Evolutionary conservation across 2,888 invertebrate genomes (phyloP), one percentile per base, ranked within the genome.

Genomic region (Eubasilissa splendida): DNA sequence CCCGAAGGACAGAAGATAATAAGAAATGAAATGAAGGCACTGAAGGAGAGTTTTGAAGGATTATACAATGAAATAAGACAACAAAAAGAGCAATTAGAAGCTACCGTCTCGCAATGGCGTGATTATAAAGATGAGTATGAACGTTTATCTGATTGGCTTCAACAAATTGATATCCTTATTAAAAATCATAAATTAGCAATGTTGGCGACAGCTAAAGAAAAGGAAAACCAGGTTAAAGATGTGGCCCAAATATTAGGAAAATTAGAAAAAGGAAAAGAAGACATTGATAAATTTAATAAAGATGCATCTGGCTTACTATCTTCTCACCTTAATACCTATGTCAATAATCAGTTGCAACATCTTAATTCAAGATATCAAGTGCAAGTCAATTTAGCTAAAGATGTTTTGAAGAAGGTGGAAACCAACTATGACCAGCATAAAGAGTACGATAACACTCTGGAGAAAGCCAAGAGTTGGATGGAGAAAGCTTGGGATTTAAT

Each of bases 101-200:
- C 93, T 3, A 96, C 95, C 3, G 93, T 97, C 81, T 91, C 92
- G 76, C 95, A 96, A 86, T 96, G 97, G 96, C 92, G 96, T 78
- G 95, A 96, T 82, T 97, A 96, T 88, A 97, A 97, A 88, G 97
- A 97, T 86, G 97, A 97, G 88, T 97, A 96, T 86, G 97, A 97
- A 87, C 92, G 96, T 82, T 89, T 97, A 14, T 96, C 96, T 75
- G 97, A 97, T 87, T 97, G 97, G 97, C 88, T 97, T 53, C 97
- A 97, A 86, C 97, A 97, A 87, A 96, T 96, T 86, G 97, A 97
- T 85, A 96, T 97, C 85, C 91, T 97, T 9, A 95, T 97, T 11
- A 97, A 97, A 87, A 96, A 96, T 79, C 96, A 97, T 85, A 97
- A 97, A 88, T 93, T 96, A 42, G 95, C 96, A 33, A 89, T 97